Evolutionary conservation across 2,797 vertebrate genomes (phyloP), one percentile per base, ranked within the genome.

Genomic region (Tragelaphus eurycerus): DNA sequence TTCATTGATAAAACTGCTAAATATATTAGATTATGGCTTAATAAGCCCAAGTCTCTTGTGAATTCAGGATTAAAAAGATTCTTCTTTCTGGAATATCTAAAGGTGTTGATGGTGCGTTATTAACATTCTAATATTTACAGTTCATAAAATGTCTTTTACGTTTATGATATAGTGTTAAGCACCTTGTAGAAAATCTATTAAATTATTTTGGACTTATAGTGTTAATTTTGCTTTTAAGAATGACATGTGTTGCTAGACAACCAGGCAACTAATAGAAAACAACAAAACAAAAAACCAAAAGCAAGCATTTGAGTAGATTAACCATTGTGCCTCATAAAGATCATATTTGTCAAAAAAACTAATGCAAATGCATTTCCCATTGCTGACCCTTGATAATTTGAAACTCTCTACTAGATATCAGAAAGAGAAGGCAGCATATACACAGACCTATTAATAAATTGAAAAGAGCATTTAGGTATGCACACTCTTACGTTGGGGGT

Each of bases 1-100:
- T 91, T 50, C 48, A 31, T 34, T 93, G 64, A 46, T 92, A 67
- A 96, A 94, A 89, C 43, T 91, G 71, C 93, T 95, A 96, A 88
- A 83, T 14, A 48, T 34, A 76, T 90, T 92, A 76, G 29, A 46
- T 86, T 91, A 43, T 67, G 64, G 19, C 21, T 93, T 38, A 81
- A 10, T 43, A 89, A 88, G 64, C 48, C 67, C 19, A n/a, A 76
- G 2, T 83, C 19, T 85, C 21, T 93, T 95, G 34, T 9, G 62
- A 79, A 85, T 62, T 83, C 2, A n/a, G 5, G 55, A 38, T 86
- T 23, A 12, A 90, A 92, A 67, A 95, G 55, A 3, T 23, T 92
- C 57, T 88, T 89, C 4, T 55, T 11, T 85, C 23, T 93, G 19
- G 13, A 55, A 54, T 57, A 62, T 87, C 17, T 50, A 95, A 60